Base-by-base conservation (phyloP, 2,888 invertebrate species). In the Stenodema calcarata region DNA sequence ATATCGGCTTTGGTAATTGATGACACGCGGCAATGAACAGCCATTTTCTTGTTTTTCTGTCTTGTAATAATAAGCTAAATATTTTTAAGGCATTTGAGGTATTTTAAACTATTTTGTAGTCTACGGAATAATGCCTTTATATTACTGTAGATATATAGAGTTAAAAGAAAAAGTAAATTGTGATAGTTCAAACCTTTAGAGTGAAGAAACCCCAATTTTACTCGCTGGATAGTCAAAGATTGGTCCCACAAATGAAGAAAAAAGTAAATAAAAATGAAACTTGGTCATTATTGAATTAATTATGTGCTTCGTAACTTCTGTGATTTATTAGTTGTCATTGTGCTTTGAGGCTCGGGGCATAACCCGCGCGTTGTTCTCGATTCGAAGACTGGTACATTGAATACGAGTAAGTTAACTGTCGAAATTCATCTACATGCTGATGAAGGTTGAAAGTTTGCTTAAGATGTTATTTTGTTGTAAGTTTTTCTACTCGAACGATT, bases 1-100 rank as follows among this genome's bases (percentile, higher is more conserved):
- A 80, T 80, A 80, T 54, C 80, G n/a, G 80, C 80, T 80, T 80
- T 54, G 80, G 80, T 80, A 80, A 80, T 80, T 80, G 80, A 78
- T 78, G 78, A 80, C 54, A 54, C 54, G 35, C 75, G 84, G 75
- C 70, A 75, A 84, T 84, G 84, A 44, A 27, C 84, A 70, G 82
- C 69, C 82, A 44, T 44, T 28, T 54, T 62, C 62, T 18, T 62
- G 62, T 62, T 62, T 28, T 18, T 80, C 42, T 14, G 11, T 80
- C 16, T 80, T 42, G 80, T 80, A 80, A 54, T 80, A 80, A 80
- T 80, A 54, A 80, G 80, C 80, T 80, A 80, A 80, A 30, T 80
- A 80, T 80, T 80, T 80, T 54, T 80, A 80, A 80, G 80, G 80
- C 80, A 80, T 80, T 80, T 47, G 27, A 62, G 62, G 62, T 62